Conservation (phyloP, 2,113 vertebrate genomes). For the Enhydra lutris region DNA sequence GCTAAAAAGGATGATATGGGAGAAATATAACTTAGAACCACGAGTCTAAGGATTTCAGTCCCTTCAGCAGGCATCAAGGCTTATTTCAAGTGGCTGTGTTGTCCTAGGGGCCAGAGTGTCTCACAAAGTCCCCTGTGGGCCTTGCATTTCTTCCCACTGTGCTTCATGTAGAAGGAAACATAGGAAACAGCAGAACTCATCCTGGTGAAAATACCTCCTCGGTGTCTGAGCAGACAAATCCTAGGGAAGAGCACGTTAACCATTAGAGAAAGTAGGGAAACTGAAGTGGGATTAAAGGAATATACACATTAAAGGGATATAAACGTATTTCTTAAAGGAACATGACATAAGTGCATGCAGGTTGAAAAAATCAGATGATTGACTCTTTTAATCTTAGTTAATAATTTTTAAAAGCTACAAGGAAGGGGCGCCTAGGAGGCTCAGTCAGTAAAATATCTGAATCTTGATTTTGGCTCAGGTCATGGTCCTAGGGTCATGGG, state of each 20-base stretch:
- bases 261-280: not conserved
- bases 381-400: not conserved
- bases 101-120: not conserved
- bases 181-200: not conserved
- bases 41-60: not conserved
- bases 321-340: not conserved
- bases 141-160: not conserved
- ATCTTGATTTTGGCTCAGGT: not conserved
- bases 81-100: not conserved
- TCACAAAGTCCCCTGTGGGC: not conserved
- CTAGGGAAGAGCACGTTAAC: not conserved
- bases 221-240: not conserved
- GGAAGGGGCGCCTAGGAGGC: not conserved
- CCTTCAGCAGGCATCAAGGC: not conserved
- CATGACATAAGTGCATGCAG: not conserved
- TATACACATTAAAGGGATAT: not conserved
- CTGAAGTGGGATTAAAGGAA: not conserved
- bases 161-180: not conserved
- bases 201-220: not conserved
- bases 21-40: not conserved
- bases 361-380: not conserved
- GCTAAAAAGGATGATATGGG: not conserved
- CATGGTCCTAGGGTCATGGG: not conserved
- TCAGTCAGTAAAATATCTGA: not conserved
- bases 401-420: not conserved